Base-by-base conservation (phyloP, 1,140 invertebrate species). In the Pachypeltis micranthus region DNA sequence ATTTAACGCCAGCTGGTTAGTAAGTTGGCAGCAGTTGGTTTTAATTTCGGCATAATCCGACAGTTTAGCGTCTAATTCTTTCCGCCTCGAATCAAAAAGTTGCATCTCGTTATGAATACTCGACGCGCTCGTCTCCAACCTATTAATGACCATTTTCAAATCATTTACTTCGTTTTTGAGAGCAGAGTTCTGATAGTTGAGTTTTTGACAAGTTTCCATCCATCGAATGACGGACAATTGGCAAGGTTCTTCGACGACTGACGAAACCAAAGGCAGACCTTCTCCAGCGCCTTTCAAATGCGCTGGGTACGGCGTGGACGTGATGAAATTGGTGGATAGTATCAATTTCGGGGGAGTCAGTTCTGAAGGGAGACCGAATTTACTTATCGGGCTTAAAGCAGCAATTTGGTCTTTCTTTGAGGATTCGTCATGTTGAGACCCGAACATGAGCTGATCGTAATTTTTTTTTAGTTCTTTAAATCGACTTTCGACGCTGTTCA, bases 151-250 rank as follows among this genome's bases (percentile, higher is more conserved):
- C 3, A 63, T 27, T 10, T 28, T 14, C 2, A 63, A 24, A 24
- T 29, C 44, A 21, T 39, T 25, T 19, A 63, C 21, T 57, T 57
- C 12, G 25, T 24, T 23, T 2, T 29, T 63, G 28, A 63, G 55
- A 4, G 1, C 21, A 28, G 24, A 26, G 24, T 63, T 63, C 44
- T 63, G 51, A 19, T 2, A 1, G 14, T 57, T 54, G 19, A 63
- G 19, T 7, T 29, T 28, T 3, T 29, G 21, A n/a, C 28, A 63
- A 4, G 29, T 63, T 58, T 63, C 62, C 62, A 63, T 63, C 55
- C 51, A 58, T 39, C 55, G 29, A 10, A 63, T n/a, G 14, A 57
- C 1, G 2, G 61, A 28, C 16, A 62, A 25, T 26, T 62, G 28
- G 2, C 23, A 54, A 12, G 51, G 24, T n/a, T 24, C n/a, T n/a